phyloP scores from a whole-genome alignment of 1,140 invertebrate genomes.

The Aradophagus sp. region DNA sequence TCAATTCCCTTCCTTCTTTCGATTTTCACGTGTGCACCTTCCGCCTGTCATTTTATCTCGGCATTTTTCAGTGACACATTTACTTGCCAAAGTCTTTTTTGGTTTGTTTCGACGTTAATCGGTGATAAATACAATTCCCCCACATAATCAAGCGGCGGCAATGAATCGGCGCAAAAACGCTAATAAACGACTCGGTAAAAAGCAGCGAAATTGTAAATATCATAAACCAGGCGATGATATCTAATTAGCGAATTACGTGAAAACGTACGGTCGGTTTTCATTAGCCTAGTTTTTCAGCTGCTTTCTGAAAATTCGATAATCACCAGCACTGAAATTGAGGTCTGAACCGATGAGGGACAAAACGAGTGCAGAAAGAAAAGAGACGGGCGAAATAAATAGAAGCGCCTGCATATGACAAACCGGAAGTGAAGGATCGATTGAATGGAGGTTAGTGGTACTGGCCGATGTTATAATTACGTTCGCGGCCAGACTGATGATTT shows the following conservation, averaged over 20 bases:
- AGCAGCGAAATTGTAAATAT: constrained; percentile 4
- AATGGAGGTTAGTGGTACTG: constrained; percentile 56
- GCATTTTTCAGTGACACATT: too few relatives aligned
- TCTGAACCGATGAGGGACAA: constrained; percentile 8
- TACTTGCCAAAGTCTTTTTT: too few relatives aligned
- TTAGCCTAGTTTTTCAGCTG: constrained; percentile 47
- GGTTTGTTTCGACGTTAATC: too few relatives aligned
- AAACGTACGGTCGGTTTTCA: constrained; percentile 46
- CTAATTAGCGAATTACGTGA: constrained; percentile 46
- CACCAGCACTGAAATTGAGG: constrained; percentile 29
- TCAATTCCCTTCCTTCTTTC: constrained; percentile 6
- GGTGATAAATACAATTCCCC: too few relatives aligned
- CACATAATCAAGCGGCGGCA: too few relatives aligned
- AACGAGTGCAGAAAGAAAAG: not conserved
- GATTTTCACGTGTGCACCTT: constrained; percentile 4
- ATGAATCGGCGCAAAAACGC: too few relatives aligned
- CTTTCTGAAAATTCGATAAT: constrained; percentile 56
- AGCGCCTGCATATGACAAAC: constrained; percentile 46
- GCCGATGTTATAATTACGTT: constrained; percentile 50
- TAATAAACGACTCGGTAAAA: too few relatives aligned
- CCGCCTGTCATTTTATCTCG: too few relatives aligned
- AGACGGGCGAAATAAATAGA: constrained; percentile 16
- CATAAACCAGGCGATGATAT: constrained; percentile 6
- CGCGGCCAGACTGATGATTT: constrained; percentile 53
- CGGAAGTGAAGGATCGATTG: constrained; percentile 46